Percentiles rank a stretch among this genome's conserved stretches.
Evolutionary conservation across 2,888 invertebrate genomes (phyloP).

Genomic region (Nesidiocoris tenuis): DNA sequence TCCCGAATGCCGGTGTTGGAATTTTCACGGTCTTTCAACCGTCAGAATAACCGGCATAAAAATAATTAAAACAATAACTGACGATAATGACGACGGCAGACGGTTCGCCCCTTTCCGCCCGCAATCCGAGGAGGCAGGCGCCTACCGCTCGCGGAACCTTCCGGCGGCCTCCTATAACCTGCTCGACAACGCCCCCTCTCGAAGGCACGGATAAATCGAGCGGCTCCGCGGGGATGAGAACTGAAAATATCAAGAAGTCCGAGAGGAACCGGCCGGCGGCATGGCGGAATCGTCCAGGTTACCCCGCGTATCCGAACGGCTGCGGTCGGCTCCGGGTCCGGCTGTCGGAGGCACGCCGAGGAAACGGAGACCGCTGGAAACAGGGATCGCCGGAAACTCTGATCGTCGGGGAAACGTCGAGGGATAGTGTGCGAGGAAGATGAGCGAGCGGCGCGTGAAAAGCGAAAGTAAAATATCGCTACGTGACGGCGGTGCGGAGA

Average conservation of each 20-base stretch:
- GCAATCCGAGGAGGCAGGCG: too few relatives aligned
- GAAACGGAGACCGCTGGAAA: neutral
- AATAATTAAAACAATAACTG: too few relatives aligned
- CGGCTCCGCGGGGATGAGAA: too few relatives aligned
- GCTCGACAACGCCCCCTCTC: neutral
- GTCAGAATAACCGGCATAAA: too few relatives aligned
- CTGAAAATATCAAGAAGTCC: neutral
- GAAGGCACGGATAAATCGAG: neutral
- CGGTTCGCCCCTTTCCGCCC: neutral
- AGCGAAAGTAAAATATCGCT: conserved; percentile 21
- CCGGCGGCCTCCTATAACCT: neutral
- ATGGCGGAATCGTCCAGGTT: neutral
- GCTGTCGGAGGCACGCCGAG: neutral
- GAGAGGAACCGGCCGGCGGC: too few relatives aligned
- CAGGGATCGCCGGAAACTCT: too few relatives aligned
- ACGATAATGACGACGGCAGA: too few relatives aligned
- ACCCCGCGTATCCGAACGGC: neutral
- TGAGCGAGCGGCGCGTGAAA: neutral
- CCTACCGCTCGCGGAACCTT: too few relatives aligned
- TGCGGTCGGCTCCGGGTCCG: neutral
- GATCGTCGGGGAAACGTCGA: too few relatives aligned
- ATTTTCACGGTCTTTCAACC: too few relatives aligned
- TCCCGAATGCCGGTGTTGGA: too few relatives aligned
- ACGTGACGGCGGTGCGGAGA: conserved; percentile 17
- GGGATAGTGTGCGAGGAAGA: conserved; percentile 17